Percentiles rank a stretch among this genome's conserved stretches.
Conservation (phyloP, 2,113 vertebrate species). For the Zosterops japonicus region DNA sequence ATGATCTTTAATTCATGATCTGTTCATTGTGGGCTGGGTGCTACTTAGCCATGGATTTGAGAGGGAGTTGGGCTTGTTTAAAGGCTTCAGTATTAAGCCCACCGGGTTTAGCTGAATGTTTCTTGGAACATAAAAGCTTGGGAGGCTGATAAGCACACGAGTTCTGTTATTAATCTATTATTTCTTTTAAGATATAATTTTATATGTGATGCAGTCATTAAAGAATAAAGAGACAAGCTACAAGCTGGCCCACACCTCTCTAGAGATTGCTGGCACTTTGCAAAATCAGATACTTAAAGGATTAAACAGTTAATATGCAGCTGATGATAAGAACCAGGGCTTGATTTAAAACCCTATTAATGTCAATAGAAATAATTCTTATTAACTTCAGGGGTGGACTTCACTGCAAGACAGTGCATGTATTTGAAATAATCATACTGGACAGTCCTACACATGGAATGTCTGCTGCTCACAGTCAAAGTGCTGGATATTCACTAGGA, state of each 20-base stretch:
- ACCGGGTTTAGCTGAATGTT: neutral
- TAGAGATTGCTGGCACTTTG: neutral
- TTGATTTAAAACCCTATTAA: neutral
- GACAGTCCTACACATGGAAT: neutral
- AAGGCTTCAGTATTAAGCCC: neutral
- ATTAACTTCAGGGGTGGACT: neutral
- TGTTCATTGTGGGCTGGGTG: neutral
- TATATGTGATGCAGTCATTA: neutral
- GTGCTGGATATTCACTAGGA: neutral
- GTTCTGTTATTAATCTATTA: neutral
- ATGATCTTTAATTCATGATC: constrained; percentile 42
- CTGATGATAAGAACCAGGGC: neutral
- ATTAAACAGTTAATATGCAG: neutral
- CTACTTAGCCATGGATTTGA: neutral
- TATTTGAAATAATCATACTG: neutral
- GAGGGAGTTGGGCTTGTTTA: neutral
- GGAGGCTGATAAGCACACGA: neutral
- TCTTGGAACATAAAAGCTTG: neutral
- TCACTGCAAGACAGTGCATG: neutral
- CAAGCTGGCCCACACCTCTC: accelerated
- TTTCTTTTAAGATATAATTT: neutral
- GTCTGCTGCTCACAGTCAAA: neutral
- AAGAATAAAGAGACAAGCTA: neutral
- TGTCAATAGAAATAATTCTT: neutral
- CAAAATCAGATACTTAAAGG: neutral